A percentile compares a stretch with the other conserved stretches of the same genome.
Conservation (phyloP, 2,797 vertebrate species). For the Trachurus trachurus region DNA sequence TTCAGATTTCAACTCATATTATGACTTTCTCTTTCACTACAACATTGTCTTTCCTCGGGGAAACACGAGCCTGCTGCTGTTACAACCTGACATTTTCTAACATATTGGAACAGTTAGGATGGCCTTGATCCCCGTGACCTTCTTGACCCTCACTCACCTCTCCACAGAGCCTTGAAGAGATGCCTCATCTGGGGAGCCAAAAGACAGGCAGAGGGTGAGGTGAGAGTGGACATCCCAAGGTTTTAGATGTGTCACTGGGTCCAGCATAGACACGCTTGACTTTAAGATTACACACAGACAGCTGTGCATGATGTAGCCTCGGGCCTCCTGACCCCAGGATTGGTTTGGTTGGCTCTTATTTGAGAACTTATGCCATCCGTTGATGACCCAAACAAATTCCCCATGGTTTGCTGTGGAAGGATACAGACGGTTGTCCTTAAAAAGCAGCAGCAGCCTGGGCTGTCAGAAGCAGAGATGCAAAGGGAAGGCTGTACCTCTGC, state of each 20-base stretch:
- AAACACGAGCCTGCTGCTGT: slow-evolving; percentile 71
- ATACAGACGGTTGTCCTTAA: slow-evolving; percentile 37
- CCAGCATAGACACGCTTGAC: slow-evolving; percentile 1
- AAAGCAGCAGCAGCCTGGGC: slow-evolving; percentile 24
- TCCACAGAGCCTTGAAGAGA: slow-evolving; percentile 16
- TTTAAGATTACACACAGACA: slow-evolving; percentile 24
- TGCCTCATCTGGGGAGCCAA: background rate
- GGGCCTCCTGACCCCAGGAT: slow-evolving; percentile 19
- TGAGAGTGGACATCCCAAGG: slow-evolving; percentile 22
- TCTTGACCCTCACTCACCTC: slow-evolving; percentile 50
- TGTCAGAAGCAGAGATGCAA: slow-evolving; percentile 40
- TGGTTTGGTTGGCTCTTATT: slow-evolving; percentile 11
- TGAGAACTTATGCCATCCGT: slow-evolving; percentile 41
- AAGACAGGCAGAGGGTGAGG: slow-evolving; percentile 3
- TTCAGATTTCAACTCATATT: background rate
- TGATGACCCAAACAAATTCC: slow-evolving; percentile 42
- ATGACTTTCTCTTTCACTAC: background rate
- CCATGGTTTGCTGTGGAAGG: slow-evolving; percentile 22
- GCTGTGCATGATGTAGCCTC: slow-evolving; percentile 26
- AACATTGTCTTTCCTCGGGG: slow-evolving; percentile 28
- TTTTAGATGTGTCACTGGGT: slow-evolving; percentile 16
- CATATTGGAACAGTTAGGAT: slow-evolving; percentile 75
- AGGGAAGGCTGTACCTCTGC: slow-evolving; percentile 5
- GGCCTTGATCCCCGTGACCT: slow-evolving; percentile 59
- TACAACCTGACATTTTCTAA: slow-evolving; percentile 68